Evolutionary conservation across 2,888 invertebrate species (phyloP).

Genomic region (Heliconius cydno): DNA sequence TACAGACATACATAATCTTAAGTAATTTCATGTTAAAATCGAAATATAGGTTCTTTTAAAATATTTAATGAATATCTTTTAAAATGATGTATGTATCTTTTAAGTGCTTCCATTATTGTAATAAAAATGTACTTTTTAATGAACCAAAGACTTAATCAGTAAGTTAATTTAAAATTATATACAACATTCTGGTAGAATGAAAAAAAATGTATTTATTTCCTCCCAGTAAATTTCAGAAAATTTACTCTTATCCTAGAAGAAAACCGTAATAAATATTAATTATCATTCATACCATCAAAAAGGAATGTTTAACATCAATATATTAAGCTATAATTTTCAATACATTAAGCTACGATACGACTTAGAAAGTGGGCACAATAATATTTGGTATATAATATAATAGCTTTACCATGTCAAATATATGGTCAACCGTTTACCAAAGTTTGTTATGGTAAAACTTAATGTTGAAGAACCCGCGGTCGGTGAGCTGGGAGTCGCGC

Average conservation of each 20-base stretch:
- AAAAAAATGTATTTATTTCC: not conserved
- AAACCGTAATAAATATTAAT: not conserved
- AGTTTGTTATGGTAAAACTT: conserved; percentile 91
- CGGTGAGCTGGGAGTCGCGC: conserved; percentile 80
- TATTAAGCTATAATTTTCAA: not conserved
- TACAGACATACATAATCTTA: not conserved
- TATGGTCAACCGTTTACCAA: conserved; percentile 82
- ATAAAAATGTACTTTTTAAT: too few species aligned
- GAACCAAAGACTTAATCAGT: too few species aligned
- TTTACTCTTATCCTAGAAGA: conserved; percentile 1
- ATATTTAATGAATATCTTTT: too few species aligned
- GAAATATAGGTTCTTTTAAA: too few species aligned
- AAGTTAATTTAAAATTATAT: too few species aligned
- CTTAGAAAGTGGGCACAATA: not conserved
- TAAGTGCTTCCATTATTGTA: not conserved
- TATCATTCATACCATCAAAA: conserved; percentile 1
- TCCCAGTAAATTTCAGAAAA: not conserved
- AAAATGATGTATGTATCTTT: not conserved
- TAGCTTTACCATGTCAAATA: conserved; percentile 81
- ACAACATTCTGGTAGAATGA: not conserved
- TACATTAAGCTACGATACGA: conserved; percentile 19
- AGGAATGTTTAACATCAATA: conserved; percentile 17
- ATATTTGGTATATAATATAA: not conserved
- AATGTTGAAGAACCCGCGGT: conserved; percentile 88
- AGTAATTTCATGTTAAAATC: not conserved